Conservation (phyloP, 2,797 vertebrate genomes). For the Lates japonicus region DNA sequence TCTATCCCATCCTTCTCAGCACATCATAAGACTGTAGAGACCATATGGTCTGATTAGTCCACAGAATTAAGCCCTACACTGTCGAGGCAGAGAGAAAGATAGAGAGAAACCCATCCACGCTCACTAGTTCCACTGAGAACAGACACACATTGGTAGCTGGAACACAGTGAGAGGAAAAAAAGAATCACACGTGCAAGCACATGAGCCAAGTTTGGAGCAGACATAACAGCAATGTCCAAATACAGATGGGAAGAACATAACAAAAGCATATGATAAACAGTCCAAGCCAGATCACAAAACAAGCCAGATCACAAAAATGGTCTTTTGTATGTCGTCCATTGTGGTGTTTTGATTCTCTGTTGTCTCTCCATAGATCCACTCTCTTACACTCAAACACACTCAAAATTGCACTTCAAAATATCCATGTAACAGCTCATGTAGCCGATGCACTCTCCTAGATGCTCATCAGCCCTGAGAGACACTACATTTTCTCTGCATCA, state of each 20-base stretch:
- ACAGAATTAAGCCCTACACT: conserved; percentile 73
- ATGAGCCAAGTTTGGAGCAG: conserved; percentile 45
- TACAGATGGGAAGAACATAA: conserved; percentile 42
- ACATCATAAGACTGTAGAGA: conserved; percentile 74
- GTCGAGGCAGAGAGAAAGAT: conserved; percentile 60
- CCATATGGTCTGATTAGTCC: conserved; percentile 82
- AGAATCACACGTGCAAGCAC: conserved; percentile 9
- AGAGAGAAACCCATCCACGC: conserved; percentile 37
- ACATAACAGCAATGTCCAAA: conserved; percentile 52
- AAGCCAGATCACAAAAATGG: conserved; percentile 38
- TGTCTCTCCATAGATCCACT: conserved; percentile 30
- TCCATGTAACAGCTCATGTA: conserved; percentile 23
- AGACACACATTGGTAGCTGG: conserved; percentile 66
- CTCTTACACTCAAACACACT: conserved; percentile 20
- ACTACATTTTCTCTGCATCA: conserved; percentile 59
- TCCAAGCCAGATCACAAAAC: conserved; percentile 49
- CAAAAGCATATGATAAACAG: conserved; percentile 52
- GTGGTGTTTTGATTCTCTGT: conserved; percentile 50
- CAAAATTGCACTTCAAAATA: conserved; percentile 39
- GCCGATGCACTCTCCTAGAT: conserved; percentile 25
- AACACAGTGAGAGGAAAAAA: conserved; percentile 18
- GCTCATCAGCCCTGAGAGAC: conserved; percentile 67
- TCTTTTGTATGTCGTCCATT: conserved; percentile 34
- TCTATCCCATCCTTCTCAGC: conserved; percentile 68
- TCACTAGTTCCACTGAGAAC: conserved; percentile 54